These are phyloP conservation scores for Mus caroli DNA, from an alignment of 2,797 vertebrate species.

Conservation along the genomic window DNA sequence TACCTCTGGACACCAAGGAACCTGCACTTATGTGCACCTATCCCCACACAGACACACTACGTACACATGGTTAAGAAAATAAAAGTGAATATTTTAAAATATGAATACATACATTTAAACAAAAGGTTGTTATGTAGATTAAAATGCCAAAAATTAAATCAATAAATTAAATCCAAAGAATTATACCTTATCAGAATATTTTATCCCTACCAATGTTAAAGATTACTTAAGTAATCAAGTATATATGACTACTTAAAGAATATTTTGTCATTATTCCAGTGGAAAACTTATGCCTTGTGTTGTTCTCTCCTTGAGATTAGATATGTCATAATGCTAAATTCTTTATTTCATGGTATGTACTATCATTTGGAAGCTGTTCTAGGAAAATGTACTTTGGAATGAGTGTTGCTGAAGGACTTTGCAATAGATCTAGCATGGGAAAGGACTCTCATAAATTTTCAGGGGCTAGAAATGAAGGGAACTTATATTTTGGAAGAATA, in stretches of 20 bases:
- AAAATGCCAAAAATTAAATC: neutral
- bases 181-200: neutral
- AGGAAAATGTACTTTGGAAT: neutral
- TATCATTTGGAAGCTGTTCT: constrained; percentile 30
- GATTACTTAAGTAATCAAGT: neutral
- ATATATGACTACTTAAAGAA: neutral
- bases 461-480: neutral
- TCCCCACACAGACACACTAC: neutral
- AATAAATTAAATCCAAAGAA: neutral
- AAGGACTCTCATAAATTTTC: neutral
- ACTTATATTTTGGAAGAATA: constrained; percentile 32
- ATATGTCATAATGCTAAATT: neutral
- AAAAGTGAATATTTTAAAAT: neutral
- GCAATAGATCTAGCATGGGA: neutral
- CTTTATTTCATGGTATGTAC: neutral
- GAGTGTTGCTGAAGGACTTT: constrained; percentile 14
- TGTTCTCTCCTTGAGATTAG: constrained; percentile 46
- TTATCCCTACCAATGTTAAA: neutral
- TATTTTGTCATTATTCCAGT: neutral
- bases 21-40: no score
- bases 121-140: neutral
- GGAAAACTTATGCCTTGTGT: neutral
- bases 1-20: neutral
- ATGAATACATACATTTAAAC: neutral
- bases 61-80: neutral